Percentiles rank a stretch among this genome's conserved stretches.
Evolutionary conservation across 2,113 vertebrate genomes (phyloP).

Genomic region (Urocynchramus pylzowi): DNA sequence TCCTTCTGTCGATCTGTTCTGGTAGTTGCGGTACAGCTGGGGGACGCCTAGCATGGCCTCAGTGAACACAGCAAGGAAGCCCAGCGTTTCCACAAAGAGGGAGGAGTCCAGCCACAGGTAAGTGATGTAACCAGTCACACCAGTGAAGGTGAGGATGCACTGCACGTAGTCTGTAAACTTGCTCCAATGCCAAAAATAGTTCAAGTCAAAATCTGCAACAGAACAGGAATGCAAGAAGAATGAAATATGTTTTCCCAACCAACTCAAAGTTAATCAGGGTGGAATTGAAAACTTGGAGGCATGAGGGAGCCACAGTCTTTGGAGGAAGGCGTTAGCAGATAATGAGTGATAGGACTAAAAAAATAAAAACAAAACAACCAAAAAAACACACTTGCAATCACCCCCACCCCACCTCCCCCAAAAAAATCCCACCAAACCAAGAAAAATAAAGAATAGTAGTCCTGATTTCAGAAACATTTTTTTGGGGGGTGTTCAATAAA

Average conservation of each 20-base stretch:
- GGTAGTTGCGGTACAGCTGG: conserved; percentile 91
- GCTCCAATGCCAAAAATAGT: conserved; percentile 94
- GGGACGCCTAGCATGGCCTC: conserved; percentile 94
- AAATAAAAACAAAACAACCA: not conserved
- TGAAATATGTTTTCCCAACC: not conserved
- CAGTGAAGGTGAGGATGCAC: conserved; percentile 89
- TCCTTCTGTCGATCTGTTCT: conserved; percentile 92
- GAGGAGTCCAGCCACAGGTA: conserved; percentile 90
- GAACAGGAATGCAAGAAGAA: not conserved
- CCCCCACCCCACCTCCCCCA: accelerated
- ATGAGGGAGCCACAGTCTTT: not conserved
- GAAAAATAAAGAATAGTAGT: not conserved
- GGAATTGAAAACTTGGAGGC: not conserved
- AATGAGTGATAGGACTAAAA: not conserved
- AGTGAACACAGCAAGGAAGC: conserved; percentile 91
- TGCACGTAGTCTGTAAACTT: conserved; percentile 91
- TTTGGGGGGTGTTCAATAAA: accelerated
- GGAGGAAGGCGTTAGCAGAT: not conserved
- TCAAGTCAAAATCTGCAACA: conserved; percentile 89
- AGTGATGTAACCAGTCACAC: conserved; percentile 85
- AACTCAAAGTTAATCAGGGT: not conserved
- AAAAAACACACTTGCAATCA: accelerated
- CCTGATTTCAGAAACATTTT: not conserved
- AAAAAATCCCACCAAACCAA: not conserved
- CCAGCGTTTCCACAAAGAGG: conserved; percentile 89